Base-by-base conservation (phyloP, 2,888 invertebrate genomes). In the Heliconius charithonia region DNA sequence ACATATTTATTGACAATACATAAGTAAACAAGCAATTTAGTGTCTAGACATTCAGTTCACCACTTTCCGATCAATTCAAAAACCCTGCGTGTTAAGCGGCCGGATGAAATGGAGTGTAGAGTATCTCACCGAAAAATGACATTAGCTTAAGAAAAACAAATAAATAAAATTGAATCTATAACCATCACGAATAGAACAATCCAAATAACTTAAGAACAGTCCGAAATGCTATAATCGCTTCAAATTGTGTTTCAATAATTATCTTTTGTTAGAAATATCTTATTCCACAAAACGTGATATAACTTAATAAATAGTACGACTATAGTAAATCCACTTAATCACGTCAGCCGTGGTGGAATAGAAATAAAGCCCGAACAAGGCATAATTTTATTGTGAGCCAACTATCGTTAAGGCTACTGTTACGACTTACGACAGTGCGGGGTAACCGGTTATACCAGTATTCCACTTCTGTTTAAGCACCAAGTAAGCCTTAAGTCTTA, bases 401-500 rank as follows among this genome's bases (percentile, higher is more conserved):
- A 92, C 92, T 91, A 90, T 92, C 91, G 90, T 90, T 88, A 88
- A 89, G 87, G 92, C 93, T 93, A 93, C 94, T 92, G 94, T 92
- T 91, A 90, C 89, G 87, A 86, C 86, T 92, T 91, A 90, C 90
- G 87, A 86, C 86, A 88, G 85, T 85, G 86, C 73, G 51, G 84
- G 85, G 83, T 83, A 90, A 93, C 94, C 93, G 93, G 94, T 94
- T 88, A 84, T 84, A 87, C 90, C 85, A 85, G 91, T 90, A 84
- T 84, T 87, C 90, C 85, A 85, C 91, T 90, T 86, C 86, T 88
- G 86, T 88, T 91, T 87, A 90, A 90, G 88, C 90, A 86, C 89
- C 89, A 89, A 74, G 63, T 87, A 80, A 72, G 75, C 79, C 75
- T 89, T 88, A 89, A 86, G 85, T 87, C 84, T 89, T 85, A 84